Evolutionary conservation across 2,113 vertebrate genomes (phyloP).

Genomic region (Hystrix cristata): DNA sequence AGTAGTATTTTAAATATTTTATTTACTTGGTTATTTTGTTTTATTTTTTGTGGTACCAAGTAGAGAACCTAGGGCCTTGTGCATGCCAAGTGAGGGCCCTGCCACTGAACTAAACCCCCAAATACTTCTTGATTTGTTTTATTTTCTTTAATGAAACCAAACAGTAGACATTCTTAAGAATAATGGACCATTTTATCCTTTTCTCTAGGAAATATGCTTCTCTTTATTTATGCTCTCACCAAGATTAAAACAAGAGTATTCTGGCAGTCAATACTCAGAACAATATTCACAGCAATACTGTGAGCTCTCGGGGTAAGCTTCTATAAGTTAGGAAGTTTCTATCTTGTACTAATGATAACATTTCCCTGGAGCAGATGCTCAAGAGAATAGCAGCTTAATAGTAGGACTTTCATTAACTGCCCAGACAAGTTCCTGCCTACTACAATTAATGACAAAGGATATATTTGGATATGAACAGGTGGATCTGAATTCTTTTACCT

Average conservation of each 20-base stretch:
- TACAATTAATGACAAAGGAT: constrained; percentile 37
- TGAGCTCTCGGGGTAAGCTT: not conserved
- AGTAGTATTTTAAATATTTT: not conserved
- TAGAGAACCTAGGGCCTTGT: not conserved
- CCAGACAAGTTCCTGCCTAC: constrained; percentile 22
- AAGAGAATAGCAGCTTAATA: constrained; percentile 38
- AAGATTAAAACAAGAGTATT: not conserved
- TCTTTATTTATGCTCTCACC: constrained; percentile 16
- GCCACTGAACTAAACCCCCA: not conserved
- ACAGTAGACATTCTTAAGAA: not conserved
- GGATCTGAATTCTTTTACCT: not conserved
- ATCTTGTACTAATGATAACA: constrained; percentile 15
- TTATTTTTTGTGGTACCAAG: not conserved
- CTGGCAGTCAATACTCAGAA: not conserved
- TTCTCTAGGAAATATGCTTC: not conserved
- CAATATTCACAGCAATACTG: not conserved
- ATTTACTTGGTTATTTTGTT: not conserved
- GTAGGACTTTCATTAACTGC: constrained; percentile 54
- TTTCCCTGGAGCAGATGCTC: constrained; percentile 33
- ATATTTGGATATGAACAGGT: not conserved
- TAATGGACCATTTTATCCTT: not conserved
- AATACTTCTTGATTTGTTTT: not conserved
- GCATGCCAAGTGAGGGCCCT: not conserved
- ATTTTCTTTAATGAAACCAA: constrained; percentile 49
- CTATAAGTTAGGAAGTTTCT: not conserved